phyloP scores from a whole-genome alignment of 2,113 vertebrate species.

The Zosterops japonicus region DNA sequence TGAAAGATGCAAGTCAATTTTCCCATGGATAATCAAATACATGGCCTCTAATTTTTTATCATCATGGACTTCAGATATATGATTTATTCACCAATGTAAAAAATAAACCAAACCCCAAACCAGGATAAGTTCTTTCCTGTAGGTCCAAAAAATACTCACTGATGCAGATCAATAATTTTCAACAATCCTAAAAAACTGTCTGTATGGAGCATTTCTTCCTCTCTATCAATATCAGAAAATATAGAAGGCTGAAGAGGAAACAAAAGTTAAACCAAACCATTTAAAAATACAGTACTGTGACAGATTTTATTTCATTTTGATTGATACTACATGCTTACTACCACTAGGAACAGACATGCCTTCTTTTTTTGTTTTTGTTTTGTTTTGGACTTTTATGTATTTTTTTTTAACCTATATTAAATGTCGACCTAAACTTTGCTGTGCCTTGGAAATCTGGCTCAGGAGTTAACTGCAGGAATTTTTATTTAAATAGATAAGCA shows the following conservation, averaged over 20 bases:
- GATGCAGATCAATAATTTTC: neutral
- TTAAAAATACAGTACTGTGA: constrained; percentile 50
- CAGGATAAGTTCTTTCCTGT: neutral
- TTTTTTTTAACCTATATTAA: neutral
- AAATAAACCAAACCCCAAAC: neutral
- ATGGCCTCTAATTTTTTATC: neutral
- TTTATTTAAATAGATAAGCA: constrained; percentile 71
- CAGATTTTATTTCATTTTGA: constrained; percentile 61
- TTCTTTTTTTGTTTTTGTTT: neutral
- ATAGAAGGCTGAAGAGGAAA: constrained; percentile 33
- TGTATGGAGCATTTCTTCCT: neutral
- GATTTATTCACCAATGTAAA: neutral
- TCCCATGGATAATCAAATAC: neutral
- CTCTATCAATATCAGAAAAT: neutral
- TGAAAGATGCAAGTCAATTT: neutral
- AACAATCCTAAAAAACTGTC: neutral
- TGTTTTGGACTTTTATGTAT: neutral
- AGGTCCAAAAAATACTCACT: neutral
- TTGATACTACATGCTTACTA: constrained; percentile 51
- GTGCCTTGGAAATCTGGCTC: constrained; percentile 28
- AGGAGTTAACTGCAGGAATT: neutral
- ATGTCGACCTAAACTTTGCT: constrained; percentile 32
- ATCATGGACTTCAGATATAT: neutral
- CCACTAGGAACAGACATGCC: constrained; percentile 41
- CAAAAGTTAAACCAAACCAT: constrained; percentile 54